Evolutionary conservation across 2,888 invertebrate genomes (phyloP), one percentile per base, ranked within the genome.

Genomic region (Cryptosula pallasiana): DNA sequence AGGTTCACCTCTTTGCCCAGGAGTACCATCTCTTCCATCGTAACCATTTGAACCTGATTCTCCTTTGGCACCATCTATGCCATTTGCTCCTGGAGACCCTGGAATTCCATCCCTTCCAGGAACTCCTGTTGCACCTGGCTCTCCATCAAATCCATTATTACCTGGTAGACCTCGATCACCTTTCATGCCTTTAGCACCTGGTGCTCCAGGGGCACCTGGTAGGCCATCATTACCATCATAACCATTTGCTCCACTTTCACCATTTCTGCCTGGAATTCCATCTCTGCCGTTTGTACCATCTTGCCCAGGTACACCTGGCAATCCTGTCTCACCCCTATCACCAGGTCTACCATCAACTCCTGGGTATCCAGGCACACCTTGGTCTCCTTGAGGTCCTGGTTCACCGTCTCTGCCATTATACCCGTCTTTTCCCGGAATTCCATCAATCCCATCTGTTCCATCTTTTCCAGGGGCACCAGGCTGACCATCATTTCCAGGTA

Each of bases 151-250:
- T 16, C 55, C 55, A 55, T 3, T n/a, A 5, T 5, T 3, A 16
- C 55, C 55, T 5, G 55, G 55, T 16, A 25, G n/a, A 36, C 74
- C 74, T 32, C 57, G 55, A 9, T 58, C 27, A 73, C 72, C 72
- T 2, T 13, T 3, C 16, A 1, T 20, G 27, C 69, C 69, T 69
- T 13, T 5, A 29, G 36, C 70, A 16, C 45, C 45, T 69, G 1
- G 20, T n/a, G 1, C 2, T 27, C 69, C 71, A 27, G 63, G 34
- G 25, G 13, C 27, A 32, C 72, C 69, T 54, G 36, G 71, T n/a
- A n/a, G n/a, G 25, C 72, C 69, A n/a, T 2, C 32, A 5, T 23
- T 9, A 16, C 71, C 71, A 16, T n/a, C 13, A 3, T 20, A 2
- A 29, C 72, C 72, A 23, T 20, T 23, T 1, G 13, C 32, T 71